Evolutionary conservation across 2,113 vertebrate genomes (phyloP), one percentile per base, ranked within the genome.

Genomic region (Microtus pennsylvanicus): DNA sequence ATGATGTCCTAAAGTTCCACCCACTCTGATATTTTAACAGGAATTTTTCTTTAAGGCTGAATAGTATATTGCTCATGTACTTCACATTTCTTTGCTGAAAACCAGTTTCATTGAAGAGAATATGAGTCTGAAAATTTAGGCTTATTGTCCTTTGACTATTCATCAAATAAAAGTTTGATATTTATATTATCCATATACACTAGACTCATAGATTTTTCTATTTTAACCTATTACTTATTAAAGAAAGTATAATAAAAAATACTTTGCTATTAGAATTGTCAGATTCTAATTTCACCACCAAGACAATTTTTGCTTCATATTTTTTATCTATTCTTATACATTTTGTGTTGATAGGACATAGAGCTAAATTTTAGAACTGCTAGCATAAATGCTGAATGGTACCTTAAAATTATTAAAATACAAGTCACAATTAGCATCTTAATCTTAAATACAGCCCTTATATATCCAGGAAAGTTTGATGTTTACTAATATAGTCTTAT

Each of bases 341-440:
- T 6, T 13, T 91, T 19, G 69, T 87, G 10, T 63, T 92, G n/a
- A 90, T 38, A 81, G 7, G 45, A 13, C 52, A 47, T 61, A 77
- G 67, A 83, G 42, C 8, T 72, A 30, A 86, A 75, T 28, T 50
- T 9, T 42, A 77, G 12, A 75, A 47, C 1, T 58, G 3, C 83
- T 69, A 63, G 30, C 4, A 10, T 94, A 86, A 55, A 83, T 70
- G 52, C 7, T 76, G 7, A 55, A 67, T 70, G 38, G 7, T 3
- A 14, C 0, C 30, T 89, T 90, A 78, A 93, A 95, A 75, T 74
- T 61, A 52, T 58, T 45, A 78, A 95, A 63, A 33, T 90, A 67
- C 19, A 24, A 3, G 14, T 69, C 45, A 91, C 0, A 63, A 45
- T 76, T 55, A 86, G 80, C 5, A 42, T 30, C 38, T 93, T 52